Conservation (phyloP, 2,797 vertebrate species). For the Melanogrammus aeglefinus region DNA sequence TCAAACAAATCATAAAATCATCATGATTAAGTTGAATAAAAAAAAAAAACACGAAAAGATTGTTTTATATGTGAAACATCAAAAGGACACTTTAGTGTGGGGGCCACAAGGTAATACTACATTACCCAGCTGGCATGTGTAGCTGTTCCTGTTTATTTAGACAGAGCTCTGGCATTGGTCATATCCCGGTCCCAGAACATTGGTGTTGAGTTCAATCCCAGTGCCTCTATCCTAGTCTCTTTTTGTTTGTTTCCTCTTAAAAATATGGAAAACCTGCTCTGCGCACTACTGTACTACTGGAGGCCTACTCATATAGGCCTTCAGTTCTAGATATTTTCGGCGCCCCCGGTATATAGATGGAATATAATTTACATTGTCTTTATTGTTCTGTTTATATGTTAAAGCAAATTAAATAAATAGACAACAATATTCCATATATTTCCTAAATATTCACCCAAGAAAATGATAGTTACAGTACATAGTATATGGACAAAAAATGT, state of each 20-base stretch:
- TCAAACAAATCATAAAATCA: constrained; percentile 3
- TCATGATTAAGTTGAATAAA: background rate
- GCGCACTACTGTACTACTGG: background rate
- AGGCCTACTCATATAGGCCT: no score
- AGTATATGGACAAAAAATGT: background rate
- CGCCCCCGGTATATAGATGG: background rate
- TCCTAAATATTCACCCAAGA: background rate
- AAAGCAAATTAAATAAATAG: background rate
- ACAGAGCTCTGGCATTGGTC: background rate
- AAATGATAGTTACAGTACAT: background rate
- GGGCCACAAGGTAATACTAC: constrained; percentile 2
- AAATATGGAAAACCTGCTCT: background rate
- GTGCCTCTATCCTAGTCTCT: background rate
- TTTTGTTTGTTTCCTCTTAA: background rate
- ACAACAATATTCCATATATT: background rate
- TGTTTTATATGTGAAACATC: background rate
- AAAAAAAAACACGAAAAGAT: background rate
- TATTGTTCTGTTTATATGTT: background rate
- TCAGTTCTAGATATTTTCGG: no score
- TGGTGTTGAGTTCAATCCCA: background rate
- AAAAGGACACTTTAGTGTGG: background rate
- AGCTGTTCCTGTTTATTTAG: background rate
- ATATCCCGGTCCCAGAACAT: background rate
- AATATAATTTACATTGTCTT: background rate
- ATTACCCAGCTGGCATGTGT: background rate